Conservation (phyloP, 2,113 vertebrate species). For the Speoplatyrhinus poulsoni region DNA sequence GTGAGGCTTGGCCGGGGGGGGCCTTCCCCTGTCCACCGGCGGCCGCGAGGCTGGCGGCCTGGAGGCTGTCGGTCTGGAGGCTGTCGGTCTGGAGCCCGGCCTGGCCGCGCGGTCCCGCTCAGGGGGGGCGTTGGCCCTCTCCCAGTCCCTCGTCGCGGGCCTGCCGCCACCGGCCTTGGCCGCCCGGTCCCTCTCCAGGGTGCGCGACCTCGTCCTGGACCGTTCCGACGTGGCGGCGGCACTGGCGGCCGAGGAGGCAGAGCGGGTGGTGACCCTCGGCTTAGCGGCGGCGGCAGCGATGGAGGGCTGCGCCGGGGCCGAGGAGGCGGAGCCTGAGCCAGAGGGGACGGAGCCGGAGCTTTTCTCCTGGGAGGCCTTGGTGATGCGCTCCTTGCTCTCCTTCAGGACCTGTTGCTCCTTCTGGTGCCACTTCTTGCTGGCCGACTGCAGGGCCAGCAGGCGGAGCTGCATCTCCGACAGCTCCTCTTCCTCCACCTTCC, state of each 20-base stretch:
- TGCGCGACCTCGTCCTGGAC: slow-evolving; percentile 44
- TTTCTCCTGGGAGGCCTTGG: slow-evolving; percentile 75
- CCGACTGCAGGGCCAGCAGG: slow-evolving; percentile 94
- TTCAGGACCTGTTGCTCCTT: slow-evolving; percentile 97
- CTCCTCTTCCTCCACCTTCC: slow-evolving; percentile 89
- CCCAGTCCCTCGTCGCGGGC: slow-evolving; percentile 24
- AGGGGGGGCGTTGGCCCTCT: neutral
- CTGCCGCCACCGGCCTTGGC: slow-evolving; percentile 6
- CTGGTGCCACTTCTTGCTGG: slow-evolving; percentile 98
- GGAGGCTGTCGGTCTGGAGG: slow-evolving; percentile 46
- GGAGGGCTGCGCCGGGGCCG: neutral
- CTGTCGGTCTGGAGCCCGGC: slow-evolving; percentile 48
- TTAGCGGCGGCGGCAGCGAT: slow-evolving; percentile 11
- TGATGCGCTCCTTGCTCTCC: slow-evolving; percentile 91
- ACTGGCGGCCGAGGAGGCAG: slow-evolving; percentile 8
- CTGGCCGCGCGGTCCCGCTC: slow-evolving; percentile 34
- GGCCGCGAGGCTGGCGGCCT: slow-evolving; percentile 64
- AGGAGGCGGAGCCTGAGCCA: neutral
- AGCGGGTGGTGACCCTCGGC: slow-evolving; percentile 61
- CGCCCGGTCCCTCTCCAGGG: slow-evolving; percentile 32
- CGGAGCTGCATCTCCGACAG: slow-evolving; percentile 95
- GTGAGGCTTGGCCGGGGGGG: slow-evolving; percentile 71
- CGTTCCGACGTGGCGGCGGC: slow-evolving; percentile 26
- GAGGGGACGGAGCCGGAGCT: slow-evolving; percentile 2
- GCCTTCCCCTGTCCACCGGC: slow-evolving; percentile 73